Base-by-base conservation (phyloP, 2,113 vertebrate genomes). In the Chrysochloris asiatica region DNA sequence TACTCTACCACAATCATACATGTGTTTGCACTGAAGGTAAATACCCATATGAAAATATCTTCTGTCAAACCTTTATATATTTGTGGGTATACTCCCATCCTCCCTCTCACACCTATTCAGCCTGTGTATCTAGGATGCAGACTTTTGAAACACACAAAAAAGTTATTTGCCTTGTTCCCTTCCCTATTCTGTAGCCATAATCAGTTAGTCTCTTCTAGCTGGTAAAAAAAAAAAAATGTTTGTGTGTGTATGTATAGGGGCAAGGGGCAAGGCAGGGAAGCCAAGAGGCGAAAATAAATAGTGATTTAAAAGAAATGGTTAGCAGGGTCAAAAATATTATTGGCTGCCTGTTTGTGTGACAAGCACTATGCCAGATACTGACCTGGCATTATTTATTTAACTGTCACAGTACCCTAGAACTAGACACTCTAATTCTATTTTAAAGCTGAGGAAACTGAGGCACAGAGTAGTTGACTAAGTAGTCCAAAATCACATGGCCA, bases 241-340 rank as follows among this genome's bases (percentile, higher is more conserved):
- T n/a, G n/a, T n/a, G n/a, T 33, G 26, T 11, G 16, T 16, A 50
- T 61, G 12, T 10, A 24, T 10, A 6, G 0, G 8, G 2, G 4
- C 21, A 33, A 48, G 33, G 16, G 21, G 38, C 1, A 30, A 33
- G 5, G 10, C 63, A 92, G 45, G 48, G 22, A 30, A 77, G 16
- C 11, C 81, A 54, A 22, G 36, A 54, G 14, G 7, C 85, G 21
- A n/a, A 75, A 85, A 67, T 61, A 89, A 82, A 87, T 14, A 41
- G 11, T 22, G 41, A 19, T 14, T 24, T 10, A 50, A 16, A 65
- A 28, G 28, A 43, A 59, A 10, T 12, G 71, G 22, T 67, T n/a
- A n/a, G n/a, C n/a, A n/a, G 4, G 43, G 13, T 82, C 61, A 78
- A 28, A 7, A 48, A 0, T 28, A 7, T 36, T 14, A 43, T 45